Percentiles rank a stretch among this genome's conserved stretches.
Evolutionary conservation across 30 jellyfish, hydroid and myxozoan species (phyloP).

Genomic region (Hydractinia echinata): DNA sequence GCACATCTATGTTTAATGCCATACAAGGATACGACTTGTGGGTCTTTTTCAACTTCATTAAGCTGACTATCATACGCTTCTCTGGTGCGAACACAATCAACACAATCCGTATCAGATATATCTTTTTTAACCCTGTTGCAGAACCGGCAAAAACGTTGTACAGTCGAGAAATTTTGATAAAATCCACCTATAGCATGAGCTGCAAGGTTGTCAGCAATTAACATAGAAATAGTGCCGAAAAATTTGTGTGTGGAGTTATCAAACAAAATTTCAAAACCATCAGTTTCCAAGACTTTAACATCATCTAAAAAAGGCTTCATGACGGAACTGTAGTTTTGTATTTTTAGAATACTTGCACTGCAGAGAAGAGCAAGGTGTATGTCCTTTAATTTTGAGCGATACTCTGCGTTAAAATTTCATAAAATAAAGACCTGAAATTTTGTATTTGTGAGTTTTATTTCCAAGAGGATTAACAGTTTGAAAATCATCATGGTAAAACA

Average conservation of each 20-base stretch:
- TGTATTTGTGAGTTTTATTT: not conserved
- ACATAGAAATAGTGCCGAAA: too few species aligned
- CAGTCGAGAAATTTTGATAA: slow-evolving; percentile 1
- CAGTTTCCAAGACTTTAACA: not conserved
- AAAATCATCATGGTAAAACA: slow-evolving; percentile 6
- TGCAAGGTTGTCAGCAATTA: slow-evolving; percentile 9
- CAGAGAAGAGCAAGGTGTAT: not conserved
- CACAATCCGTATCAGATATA: not conserved
- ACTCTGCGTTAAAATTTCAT: slow-evolving; percentile 1
- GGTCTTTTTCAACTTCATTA: not conserved
- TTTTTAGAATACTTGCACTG: slow-evolving; percentile 4
- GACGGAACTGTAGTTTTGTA: not conserved
- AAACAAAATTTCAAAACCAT: not conserved
- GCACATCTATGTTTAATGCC: not conserved
- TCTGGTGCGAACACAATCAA: not conserved
- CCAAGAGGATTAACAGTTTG: slow-evolving; percentile 9
- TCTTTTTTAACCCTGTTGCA: not conserved
- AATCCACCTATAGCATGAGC: slow-evolving; percentile 8
- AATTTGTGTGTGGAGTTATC: too few species aligned
- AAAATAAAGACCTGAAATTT: not conserved
- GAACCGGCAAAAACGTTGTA: slow-evolving; percentile 7
- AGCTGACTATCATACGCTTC: slow-evolving; percentile 4
- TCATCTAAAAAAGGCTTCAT: not conserved
- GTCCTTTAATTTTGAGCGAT: slow-evolving; percentile 1
- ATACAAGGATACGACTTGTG: not conserved